Base-by-base conservation (phyloP, 2,888 invertebrate species). In the Drosophila ezoana region DNA sequence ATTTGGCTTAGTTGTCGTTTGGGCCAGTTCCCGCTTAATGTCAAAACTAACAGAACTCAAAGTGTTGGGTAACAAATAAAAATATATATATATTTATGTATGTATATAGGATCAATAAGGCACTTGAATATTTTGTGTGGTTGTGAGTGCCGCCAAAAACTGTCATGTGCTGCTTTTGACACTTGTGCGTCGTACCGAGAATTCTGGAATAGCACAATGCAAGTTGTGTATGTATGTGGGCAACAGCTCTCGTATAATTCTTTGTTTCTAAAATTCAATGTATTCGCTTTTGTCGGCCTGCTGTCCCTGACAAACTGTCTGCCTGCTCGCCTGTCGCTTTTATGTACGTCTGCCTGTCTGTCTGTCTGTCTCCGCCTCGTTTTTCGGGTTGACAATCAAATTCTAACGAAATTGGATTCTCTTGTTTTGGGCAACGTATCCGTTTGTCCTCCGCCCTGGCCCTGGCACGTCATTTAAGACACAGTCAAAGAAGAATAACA, bases 381-480 rank as follows among this genome's bases (percentile, higher is more conserved):
- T 85, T 80, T 78, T 76, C 67, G 61, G 64, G 82, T 82, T 84
- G 85, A 79, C 87, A 81, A 87, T 85, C 78, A 81, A 84, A 84
- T 85, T 84, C 84, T 77, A 74, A 74, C 84, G 73, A 87, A 84
- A 86, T 84, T 84, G 84, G 81, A 72, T 84, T 84, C 84, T 54
- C 87, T 87, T 79, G 79, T 81, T 81, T 60, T 54, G 62, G 68
- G 49, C 84, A 38, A 35, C 62, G n/a, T 49, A 47, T 60, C 54
- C 72, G 49, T 47, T 40, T 40, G 47, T 58, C 56, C 60, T 38
- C 28, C 35, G 43, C 43, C 57, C 53, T 35, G 44, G 67, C 8
- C 28, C 28, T 28, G 28, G 53, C 44, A 38, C 58, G 45, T 32
- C 62, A 62, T 65, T 70, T 52, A 54, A 76, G 68, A 66, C 35